A percentile compares a stretch with the other conserved stretches of the same genome.
phyloP scores from a whole-genome alignment of 2,797 vertebrate species.

The Cyprinodon diabolis region DNA sequence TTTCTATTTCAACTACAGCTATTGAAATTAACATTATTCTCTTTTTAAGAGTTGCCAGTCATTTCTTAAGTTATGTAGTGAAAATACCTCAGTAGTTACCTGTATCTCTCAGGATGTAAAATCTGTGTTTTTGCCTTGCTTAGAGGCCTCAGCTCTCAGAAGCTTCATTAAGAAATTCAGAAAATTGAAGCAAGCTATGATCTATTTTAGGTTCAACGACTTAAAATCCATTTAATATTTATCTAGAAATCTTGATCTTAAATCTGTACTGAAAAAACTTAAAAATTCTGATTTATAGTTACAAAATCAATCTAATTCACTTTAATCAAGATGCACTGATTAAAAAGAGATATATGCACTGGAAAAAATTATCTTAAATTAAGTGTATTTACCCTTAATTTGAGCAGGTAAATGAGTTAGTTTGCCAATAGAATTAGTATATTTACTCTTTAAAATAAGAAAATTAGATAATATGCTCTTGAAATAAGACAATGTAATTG shows the following conservation, averaged over 20 bases:
- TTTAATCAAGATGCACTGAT: too few relatives aligned
- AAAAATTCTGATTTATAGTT: background rate
- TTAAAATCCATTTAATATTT: background rate
- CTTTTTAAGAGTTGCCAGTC: background rate
- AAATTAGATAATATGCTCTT: too few relatives aligned
- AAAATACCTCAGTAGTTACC: background rate
- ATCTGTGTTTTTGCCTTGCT: background rate
- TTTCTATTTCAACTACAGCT: constrained; percentile 2
- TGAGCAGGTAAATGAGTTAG: too few relatives aligned
- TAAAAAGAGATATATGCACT: too few relatives aligned
- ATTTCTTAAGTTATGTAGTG: background rate
- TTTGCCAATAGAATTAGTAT: too few relatives aligned
- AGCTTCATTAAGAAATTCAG: background rate
- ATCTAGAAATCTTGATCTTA: background rate
- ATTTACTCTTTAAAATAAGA: too few relatives aligned
- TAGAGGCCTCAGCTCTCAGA: background rate
- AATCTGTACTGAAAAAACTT: background rate
- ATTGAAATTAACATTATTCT: background rate
- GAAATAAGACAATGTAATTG: too few relatives aligned
- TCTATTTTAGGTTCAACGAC: background rate
- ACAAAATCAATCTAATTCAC: too few relatives aligned
- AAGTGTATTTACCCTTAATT: too few relatives aligned
- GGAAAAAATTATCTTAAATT: too few relatives aligned
- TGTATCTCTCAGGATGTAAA: background rate
- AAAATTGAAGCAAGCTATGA: background rate